These are phyloP conservation scores for Aphelenchoides avenae DNA, from an alignment of 1,140 invertebrate genomes.

Conservation along the genomic window DNA sequence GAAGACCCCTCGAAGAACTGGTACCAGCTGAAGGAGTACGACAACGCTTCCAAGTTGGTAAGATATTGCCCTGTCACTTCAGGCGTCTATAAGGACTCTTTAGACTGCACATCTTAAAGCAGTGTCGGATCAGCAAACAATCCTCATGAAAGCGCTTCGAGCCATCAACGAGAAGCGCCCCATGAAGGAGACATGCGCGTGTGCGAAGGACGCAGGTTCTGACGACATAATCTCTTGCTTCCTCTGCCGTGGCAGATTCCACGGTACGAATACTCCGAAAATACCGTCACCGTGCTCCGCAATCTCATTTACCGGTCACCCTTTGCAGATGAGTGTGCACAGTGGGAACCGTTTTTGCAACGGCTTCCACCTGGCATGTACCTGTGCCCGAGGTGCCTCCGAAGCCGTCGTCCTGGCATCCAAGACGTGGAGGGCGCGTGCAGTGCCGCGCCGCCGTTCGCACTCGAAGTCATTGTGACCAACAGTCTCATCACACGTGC, in stretches of 20 bases:
- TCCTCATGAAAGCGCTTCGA: constrained; percentile 19
- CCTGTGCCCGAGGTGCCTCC: constrained; percentile 34
- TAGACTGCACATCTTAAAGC: constrained; percentile 13
- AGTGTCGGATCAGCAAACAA: constrained; percentile 20
- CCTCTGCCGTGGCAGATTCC: constrained; percentile 23
- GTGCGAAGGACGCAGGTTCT: constrained; percentile 5
- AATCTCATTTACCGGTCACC: background rate
- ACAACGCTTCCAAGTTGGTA: constrained; percentile 7
- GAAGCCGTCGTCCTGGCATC: constrained; percentile 34
- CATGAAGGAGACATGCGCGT: constrained; percentile 28
- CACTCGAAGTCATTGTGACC: constrained; percentile 20
- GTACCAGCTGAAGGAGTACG: constrained; percentile 9
- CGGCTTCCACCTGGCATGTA: constrained; percentile 34
- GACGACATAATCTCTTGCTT: constrained; percentile 27
- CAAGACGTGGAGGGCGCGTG: constrained; percentile 30
- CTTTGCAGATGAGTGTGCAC: constrained; percentile 32
- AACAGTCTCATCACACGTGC: constrained; percentile 29
- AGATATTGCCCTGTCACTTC: constrained; percentile 5
- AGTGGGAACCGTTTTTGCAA: constrained; percentile 31
- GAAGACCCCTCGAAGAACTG: constrained; percentile 24
- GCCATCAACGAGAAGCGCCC: constrained; percentile 10
- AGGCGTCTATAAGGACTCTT: constrained; percentile 8
- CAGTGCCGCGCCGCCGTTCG: background rate
- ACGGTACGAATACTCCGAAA: constrained; percentile 2
- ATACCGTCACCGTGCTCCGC: background rate